phyloP scores from a whole-genome alignment of 2,113 vertebrate species.

The Amblyornis subalaris region DNA sequence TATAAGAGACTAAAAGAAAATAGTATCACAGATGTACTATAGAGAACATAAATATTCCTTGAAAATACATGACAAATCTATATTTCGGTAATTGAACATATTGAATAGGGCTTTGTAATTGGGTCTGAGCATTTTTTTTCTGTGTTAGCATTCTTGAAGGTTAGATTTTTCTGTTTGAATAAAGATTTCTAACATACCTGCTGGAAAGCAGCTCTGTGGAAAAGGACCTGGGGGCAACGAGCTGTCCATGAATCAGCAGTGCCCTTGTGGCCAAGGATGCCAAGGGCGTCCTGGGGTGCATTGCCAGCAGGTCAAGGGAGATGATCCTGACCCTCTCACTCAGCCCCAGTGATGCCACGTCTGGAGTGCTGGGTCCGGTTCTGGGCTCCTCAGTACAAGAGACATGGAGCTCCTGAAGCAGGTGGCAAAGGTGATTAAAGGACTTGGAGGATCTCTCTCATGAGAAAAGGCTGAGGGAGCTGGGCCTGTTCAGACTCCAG shows the following conservation, averaged over 20 bases:
- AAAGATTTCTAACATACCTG: not conserved
- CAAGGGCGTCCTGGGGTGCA: not conserved
- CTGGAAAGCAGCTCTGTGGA: not conserved
- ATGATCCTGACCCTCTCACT: not conserved
- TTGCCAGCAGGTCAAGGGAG: rapidly evolving
- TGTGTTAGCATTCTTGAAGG: not conserved
- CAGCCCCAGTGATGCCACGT: not conserved
- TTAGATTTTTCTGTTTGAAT: not conserved
- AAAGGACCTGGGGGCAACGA: not conserved
- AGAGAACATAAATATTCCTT: not conserved
- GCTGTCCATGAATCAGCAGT: not conserved
- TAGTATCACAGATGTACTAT: not conserved
- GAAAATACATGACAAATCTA: not conserved
- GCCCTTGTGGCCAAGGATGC: not conserved
- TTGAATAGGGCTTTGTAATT: not conserved
- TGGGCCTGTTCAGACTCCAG: not conserved
- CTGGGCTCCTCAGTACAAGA: not conserved
- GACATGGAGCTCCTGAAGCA: not conserved
- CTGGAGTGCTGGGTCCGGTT: not conserved
- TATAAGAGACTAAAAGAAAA: not conserved
- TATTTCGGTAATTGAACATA: not conserved
- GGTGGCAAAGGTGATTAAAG: not conserved
- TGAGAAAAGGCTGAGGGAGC: not conserved
- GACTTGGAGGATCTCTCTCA: not conserved
- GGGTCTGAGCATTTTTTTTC: not conserved